These are phyloP conservation scores for Pipra filicauda DNA, from an alignment of 2,113 vertebrate species.

Conservation along the genomic window DNA sequence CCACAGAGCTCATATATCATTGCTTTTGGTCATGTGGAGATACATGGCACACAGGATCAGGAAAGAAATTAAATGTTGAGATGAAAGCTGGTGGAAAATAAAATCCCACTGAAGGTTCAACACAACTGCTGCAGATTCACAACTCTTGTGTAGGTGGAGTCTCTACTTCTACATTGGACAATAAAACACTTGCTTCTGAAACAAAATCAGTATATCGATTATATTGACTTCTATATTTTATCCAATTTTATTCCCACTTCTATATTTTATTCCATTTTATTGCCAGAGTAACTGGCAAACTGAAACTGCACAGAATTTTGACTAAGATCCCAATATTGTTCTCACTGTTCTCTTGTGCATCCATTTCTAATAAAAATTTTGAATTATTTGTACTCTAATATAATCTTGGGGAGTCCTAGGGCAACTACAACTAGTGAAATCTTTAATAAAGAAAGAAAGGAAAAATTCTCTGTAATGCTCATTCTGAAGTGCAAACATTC, in stretches of 20 bases:
- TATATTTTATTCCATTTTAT: not conserved
- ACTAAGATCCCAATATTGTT: not conserved
- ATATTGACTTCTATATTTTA: not conserved
- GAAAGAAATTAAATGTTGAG: not conserved
- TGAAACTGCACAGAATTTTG: not conserved
- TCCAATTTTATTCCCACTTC: not conserved
- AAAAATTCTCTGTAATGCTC: not conserved
- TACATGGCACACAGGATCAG: not conserved
- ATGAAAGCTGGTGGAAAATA: not conserved
- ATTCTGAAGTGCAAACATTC: not conserved
- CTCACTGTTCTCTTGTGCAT: not conserved
- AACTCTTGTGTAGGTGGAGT: not conserved
- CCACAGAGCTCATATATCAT: fast-evolving
- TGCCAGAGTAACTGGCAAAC: not conserved
- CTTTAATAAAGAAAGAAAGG: not conserved
- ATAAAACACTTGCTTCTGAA: not conserved
- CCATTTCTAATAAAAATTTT: not conserved
- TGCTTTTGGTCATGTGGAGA: not conserved
- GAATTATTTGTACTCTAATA: not conserved
- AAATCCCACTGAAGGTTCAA: not conserved
- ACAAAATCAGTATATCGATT: not conserved
- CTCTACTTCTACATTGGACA: not conserved
- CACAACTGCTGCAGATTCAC: not conserved
- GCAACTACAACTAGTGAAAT: not conserved
- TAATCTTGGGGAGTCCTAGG: not conserved